Evolutionary conservation across 2,113 vertebrate species (phyloP).

Genomic region (Myodes glareolus): DNA sequence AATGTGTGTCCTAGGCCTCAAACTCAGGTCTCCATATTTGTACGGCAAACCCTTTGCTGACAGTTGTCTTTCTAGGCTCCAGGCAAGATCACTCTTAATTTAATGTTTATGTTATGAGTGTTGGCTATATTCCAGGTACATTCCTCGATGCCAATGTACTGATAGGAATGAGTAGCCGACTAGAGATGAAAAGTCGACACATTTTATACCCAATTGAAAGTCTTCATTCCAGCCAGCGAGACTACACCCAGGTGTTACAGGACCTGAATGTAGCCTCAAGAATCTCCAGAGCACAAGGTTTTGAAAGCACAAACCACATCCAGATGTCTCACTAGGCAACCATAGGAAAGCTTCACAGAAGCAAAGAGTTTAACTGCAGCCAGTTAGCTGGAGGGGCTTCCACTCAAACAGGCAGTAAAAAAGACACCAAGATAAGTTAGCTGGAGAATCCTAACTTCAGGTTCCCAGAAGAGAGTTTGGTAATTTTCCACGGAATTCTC

Average conservation of each 20-base stretch:
- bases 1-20: background rate
- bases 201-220: background rate
- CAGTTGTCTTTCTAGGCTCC: background rate
- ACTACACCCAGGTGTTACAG: background rate
- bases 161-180: background rate
- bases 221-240: background rate
- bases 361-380: background rate
- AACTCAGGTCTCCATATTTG: background rate
- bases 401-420: background rate
- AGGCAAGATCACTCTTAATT: background rate
- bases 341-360: background rate
- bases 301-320: background rate
- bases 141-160: background rate
- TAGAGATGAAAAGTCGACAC: background rate
- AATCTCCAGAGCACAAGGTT: background rate
- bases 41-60: background rate
- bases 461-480: background rate
- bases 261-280: background rate
- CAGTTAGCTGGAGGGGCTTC: background rate
- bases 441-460: background rate
- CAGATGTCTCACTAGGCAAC: background rate
- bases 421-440: background rate
- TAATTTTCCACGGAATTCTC: background rate
- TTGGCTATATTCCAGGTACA: background rate
- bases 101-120: background rate